Percentiles rank a stretch among this genome's conserved stretches.
Conservation (phyloP, 2,797 vertebrate genomes). For the Spondyliosoma cantharus region DNA sequence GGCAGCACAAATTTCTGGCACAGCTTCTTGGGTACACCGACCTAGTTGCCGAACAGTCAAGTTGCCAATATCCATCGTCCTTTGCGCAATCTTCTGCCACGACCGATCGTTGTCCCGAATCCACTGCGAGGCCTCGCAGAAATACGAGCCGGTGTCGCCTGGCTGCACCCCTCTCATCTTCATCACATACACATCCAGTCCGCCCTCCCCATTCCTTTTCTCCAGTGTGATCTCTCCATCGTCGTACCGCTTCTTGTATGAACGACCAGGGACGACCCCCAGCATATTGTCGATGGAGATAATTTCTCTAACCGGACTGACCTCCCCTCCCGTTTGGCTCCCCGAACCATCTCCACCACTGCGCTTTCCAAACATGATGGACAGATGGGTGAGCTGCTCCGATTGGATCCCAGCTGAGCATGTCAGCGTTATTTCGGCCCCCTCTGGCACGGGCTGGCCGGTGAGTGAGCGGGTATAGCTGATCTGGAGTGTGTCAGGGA, state of each 20-base stretch:
- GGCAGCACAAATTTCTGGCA: neutral
- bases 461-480: constrained; percentile 81
- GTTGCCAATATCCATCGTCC: constrained; percentile 87
- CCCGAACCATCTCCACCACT: constrained; percentile 35
- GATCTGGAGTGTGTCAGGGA: constrained; percentile 88
- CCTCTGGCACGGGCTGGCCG: constrained; percentile 83
- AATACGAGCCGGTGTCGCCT: constrained; percentile 86
- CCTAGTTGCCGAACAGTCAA: constrained; percentile 87
- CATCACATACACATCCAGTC: constrained; percentile 84
- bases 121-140: constrained; percentile 90
- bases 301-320: constrained; percentile 84
- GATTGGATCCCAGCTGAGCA: constrained; percentile 86
- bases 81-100: constrained; percentile 90
- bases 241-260: constrained; percentile 81
- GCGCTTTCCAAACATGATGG: constrained; percentile 86
- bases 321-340: constrained; percentile 60
- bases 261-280: constrained; percentile 76
- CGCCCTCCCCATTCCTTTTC: constrained; percentile 83
- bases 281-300: constrained; percentile 85
- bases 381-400: constrained; percentile 89
- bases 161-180: constrained; percentile 82
- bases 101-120: constrained; percentile 87
- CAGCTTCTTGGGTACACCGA: constrained; percentile 70
- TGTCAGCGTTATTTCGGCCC: constrained; percentile 85
- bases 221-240: constrained; percentile 86